A percentile compares a stretch with the other conserved stretches of the same genome.
Conservation (phyloP, 2,888 invertebrate species). For the Spodoptera picta region DNA sequence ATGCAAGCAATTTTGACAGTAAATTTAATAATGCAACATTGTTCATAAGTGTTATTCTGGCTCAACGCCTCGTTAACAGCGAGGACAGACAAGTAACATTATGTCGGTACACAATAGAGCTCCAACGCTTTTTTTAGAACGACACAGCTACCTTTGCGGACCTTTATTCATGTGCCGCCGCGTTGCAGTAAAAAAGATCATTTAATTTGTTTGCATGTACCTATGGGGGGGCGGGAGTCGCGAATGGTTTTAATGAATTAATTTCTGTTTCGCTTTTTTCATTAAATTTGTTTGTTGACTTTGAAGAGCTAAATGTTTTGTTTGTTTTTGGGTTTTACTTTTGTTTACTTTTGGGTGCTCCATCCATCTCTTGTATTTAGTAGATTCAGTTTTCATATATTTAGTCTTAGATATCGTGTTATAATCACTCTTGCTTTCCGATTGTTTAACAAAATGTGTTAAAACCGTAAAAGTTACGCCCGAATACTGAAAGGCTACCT, state of each 20-base stretch:
- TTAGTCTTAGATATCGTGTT: no score
- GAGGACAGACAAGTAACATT: conserved; percentile 28
- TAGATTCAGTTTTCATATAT: no score
- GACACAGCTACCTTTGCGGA: conserved; percentile 25
- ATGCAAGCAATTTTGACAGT: no score
- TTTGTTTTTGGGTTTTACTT: no score
- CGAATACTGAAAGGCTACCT: no score
- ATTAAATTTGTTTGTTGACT: not conserved
- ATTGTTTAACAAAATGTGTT: no score
- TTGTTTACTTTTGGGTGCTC: no score
- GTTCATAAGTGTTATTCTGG: conserved; percentile 10
- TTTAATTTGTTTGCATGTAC: conserved; percentile 28
- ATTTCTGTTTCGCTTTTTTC: not conserved
- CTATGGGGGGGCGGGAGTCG: conserved; percentile 4
- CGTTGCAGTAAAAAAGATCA: conserved; percentile 46
- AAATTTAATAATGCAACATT: not conserved
- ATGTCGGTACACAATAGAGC: conserved; percentile 32
- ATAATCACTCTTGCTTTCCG: no score
- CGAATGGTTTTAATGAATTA: not conserved
- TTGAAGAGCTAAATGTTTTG: no score
- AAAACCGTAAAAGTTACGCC: no score
- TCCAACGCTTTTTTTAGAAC: conserved; percentile 32
- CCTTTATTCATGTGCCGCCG: conserved; percentile 15
- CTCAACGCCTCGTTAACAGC: conserved; percentile 18
- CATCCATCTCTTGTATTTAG: no score